A percentile compares a stretch with the other conserved stretches of the same genome.
Evolutionary conservation across 2,888 invertebrate genomes (phyloP).

Genomic region (Suillia variegata): DNA sequence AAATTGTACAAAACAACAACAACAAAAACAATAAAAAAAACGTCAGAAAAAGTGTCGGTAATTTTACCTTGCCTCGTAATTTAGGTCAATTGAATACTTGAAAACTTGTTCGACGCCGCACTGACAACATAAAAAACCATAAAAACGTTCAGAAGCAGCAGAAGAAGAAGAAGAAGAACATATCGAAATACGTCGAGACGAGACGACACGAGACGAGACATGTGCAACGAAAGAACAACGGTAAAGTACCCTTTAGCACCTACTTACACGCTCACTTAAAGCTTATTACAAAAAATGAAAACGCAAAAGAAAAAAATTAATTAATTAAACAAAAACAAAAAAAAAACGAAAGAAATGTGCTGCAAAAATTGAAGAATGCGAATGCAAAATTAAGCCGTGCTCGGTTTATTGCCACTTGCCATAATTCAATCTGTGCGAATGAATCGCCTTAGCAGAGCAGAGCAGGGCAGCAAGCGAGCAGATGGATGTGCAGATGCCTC

Average conservation of each 20-base stretch:
- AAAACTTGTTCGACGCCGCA: background rate
- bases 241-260: background rate
- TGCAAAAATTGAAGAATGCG: background rate
- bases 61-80: too few species aligned
- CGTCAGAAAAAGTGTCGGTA: too few species aligned
- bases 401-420: background rate
- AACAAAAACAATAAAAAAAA: too few species aligned
- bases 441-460: too few species aligned
- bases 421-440: background rate
- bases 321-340: too few species aligned
- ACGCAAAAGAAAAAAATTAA: too few species aligned
- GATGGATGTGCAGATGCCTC: too few species aligned
- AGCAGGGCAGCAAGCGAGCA: too few species aligned
- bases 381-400: background rate
- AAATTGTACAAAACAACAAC: too few species aligned
- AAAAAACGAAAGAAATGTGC: too few species aligned
- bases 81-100: constrained; percentile 2
- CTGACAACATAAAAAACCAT: background rate
- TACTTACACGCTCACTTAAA: background rate
- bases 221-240: background rate
- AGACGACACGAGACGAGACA: background rate
- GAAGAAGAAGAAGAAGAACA: background rate
- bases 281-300: background rate
- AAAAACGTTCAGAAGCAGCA: too few species aligned
- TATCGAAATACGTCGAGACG: background rate